phyloP scores from a whole-genome alignment of 2,113 vertebrate species.

The Nesoenas mayeri region DNA sequence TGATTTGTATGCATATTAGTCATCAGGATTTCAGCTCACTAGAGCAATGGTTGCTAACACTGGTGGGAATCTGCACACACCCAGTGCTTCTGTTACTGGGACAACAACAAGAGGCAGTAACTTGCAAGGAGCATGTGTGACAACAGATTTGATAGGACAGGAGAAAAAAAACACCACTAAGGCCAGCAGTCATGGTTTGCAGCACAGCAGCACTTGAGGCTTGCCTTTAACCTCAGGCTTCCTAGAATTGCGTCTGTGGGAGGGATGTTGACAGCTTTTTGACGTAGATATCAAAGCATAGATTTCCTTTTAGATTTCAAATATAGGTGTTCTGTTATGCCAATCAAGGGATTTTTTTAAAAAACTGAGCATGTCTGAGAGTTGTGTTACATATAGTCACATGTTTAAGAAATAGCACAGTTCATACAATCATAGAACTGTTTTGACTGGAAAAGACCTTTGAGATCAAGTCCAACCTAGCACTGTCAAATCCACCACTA shows the following conservation, averaged over 20 bases:
- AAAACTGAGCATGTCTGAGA: background rate
- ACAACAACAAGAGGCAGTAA: background rate
- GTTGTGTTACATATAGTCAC: background rate
- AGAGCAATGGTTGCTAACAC: background rate
- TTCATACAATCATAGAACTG: background rate
- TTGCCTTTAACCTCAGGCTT: background rate
- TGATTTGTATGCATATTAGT: background rate
- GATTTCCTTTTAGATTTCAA: background rate
- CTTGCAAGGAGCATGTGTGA: background rate
- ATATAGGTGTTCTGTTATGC: background rate
- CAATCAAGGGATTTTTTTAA: background rate
- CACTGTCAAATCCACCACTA: too few species aligned
- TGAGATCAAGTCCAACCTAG: too few species aligned
- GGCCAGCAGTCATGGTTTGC: background rate
- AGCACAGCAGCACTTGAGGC: background rate
- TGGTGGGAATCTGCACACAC: slow-evolving; percentile 32
- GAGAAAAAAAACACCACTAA: background rate
- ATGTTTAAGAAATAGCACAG: background rate
- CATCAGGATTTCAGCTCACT: background rate
- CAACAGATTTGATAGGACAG: slow-evolving; percentile 25
- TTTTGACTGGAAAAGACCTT: too few species aligned
- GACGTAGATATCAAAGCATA: background rate
- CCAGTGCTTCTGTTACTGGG: background rate
- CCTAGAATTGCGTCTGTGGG: background rate
- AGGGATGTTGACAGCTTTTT: background rate